Base-by-base conservation (phyloP, 92 coral and sea anemone genomes). In the Porites evermanni region DNA sequence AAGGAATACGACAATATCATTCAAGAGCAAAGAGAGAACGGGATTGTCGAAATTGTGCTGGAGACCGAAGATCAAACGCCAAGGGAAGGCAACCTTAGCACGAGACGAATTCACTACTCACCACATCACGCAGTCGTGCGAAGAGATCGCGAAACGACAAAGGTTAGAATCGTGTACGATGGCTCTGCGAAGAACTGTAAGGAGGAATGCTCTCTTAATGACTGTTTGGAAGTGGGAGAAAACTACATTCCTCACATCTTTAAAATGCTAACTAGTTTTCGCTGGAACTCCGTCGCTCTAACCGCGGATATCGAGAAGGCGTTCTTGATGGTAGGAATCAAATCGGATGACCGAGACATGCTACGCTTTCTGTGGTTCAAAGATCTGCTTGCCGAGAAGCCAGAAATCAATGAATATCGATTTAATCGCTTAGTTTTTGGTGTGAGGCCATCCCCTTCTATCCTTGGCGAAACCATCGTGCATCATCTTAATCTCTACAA, bases 271-370 rank as follows among this genome's bases (percentile, higher is more conserved):
- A 12, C 59, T 6, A 54, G 12, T 4, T 69, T 29, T 61, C 51
- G 74, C 6, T 60, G 74, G 74, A 78, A 78, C 17, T 23, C 44
- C 17, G 67, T 78, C 69, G 72, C 68, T 19, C 51, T 78, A 8
- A 78, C 82, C 69, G 83, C 68, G 5, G 83, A 79, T 73, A 78
- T 78, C 69, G 72, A 78, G 32, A 58, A 78, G 68, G 82, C 82
- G 8, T 78, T 78, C 74, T 18, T 78, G 32, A 78, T 78, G 82
- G 82, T 78, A 0, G 74, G 72, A 9, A 78, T 78, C 69, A 78
- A 7, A 50, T 51, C 16, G 51, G 86, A 70, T 19, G 79, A 82
- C 18, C 26, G 79, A 18, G 86, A 82, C 54, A 82, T 82, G 86
- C 69, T 82, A 17, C 29, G 63, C 21, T 69, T 81, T 64, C 44